Evolutionary conservation across 2,888 invertebrate species (phyloP), one percentile per base, ranked within the genome.

Genomic region (Cheilosia vernalis): DNA sequence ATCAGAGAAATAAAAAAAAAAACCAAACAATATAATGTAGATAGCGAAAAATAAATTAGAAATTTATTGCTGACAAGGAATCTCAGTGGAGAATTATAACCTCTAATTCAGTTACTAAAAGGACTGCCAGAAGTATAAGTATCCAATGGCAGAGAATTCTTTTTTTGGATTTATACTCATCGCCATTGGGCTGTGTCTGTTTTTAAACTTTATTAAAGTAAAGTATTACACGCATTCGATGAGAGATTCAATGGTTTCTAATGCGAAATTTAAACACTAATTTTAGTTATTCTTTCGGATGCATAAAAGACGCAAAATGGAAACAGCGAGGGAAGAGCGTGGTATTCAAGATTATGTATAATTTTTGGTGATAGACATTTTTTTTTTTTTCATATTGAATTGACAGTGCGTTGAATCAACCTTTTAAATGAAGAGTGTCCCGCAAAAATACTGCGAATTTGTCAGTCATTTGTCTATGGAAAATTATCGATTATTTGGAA

Each of bases 171-270:
- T 64, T 47, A 21, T 64, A 1, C 27, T 84, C 24, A 61, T 79
- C 21, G 64, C 55, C 3, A 55, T 74, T 10, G 60, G 42, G 7
- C 10, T 70, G 30, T 58, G 44, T 51, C 47, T 84, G 7, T 13
- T 84, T 66, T 60, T 69, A 2, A 84, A 80, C 6, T 60, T 79
- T n/a, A 44, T 80, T 13, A 80, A 70, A 70, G 84, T 84, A 84
- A 70, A 42, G 47, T 47, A 47, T 24, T 58, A 40, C 2, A 15
- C 2, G 2, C 21, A 9, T 49, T 4, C 19, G 19, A 51, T 53
- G 21, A 15, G 55, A 19, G 51, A 49, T 15, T 10, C 33, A 56
- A 27, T 60, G 10, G 9, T 30, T 4, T 10, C 1, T 37, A 13
- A 37, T 27, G 6, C 17, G 15, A 58, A 42, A 24, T 27, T 69